phyloP scores from a whole-genome alignment of 2,797 vertebrate genomes.

The Protosalanx chinensis region DNA sequence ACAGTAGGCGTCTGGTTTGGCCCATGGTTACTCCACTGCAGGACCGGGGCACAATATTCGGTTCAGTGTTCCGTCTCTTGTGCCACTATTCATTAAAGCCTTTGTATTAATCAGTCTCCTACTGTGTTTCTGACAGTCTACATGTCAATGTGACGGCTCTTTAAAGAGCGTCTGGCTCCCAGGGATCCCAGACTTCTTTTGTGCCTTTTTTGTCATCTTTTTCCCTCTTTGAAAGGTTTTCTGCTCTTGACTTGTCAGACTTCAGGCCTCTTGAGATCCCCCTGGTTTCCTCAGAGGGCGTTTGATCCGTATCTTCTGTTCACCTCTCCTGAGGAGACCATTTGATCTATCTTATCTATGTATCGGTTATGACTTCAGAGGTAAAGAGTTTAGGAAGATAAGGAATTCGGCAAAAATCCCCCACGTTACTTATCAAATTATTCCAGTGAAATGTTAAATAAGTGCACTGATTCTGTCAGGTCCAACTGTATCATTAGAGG shows the following conservation, averaged over 20 bases:
- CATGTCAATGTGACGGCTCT: slow-evolving; percentile 50
- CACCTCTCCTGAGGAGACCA: slow-evolving; percentile 38
- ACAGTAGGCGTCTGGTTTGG: too few relatives aligned
- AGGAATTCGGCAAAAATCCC: too few relatives aligned
- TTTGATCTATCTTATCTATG: slow-evolving; percentile 1
- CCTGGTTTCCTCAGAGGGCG: slow-evolving; percentile 20
- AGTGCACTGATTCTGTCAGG: too few relatives aligned
- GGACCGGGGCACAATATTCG: slow-evolving; percentile 25
- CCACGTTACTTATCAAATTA: too few relatives aligned
- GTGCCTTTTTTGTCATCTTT: slow-evolving; percentile 41
- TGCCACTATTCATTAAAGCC: slow-evolving; percentile 40
- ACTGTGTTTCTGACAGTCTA: slow-evolving; percentile 41
- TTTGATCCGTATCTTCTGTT: slow-evolving; percentile 34
- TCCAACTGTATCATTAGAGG: too few relatives aligned
- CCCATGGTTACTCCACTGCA: slow-evolving; percentile 2
- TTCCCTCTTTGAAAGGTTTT: slow-evolving; percentile 20
- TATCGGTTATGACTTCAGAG: neutral
- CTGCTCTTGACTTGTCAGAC: neutral
- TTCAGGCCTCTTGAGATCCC: slow-evolving; percentile 41
- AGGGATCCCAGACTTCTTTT: slow-evolving; percentile 52
- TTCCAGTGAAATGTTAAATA: too few relatives aligned
- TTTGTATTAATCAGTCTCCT: slow-evolving; percentile 50
- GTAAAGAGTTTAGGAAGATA: too few relatives aligned
- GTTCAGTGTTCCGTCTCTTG: slow-evolving; percentile 14
- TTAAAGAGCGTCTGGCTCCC: slow-evolving; percentile 21